These are phyloP conservation scores for Schlechtendalia chinensis DNA, from an alignment of 1,140 invertebrate species.

Conservation along the genomic window DNA sequence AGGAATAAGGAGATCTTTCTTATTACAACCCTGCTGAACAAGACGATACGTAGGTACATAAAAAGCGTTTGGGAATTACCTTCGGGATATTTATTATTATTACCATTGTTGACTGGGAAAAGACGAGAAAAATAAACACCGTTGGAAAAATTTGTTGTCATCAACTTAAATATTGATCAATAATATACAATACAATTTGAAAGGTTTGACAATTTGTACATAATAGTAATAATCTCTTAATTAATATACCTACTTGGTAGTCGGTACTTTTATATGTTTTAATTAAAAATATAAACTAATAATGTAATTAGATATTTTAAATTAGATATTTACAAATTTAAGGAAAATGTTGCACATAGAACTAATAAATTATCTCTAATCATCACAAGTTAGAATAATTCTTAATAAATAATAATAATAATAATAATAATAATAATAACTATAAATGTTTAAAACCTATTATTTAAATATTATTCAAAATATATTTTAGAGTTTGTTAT, in stretches of 20 bases:
- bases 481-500: too few relatives aligned
- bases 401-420: too few relatives aligned
- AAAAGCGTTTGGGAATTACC: conserved; percentile 25
- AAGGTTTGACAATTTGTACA: neutral
- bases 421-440: too few relatives aligned
- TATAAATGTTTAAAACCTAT: too few relatives aligned
- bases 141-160: conserved; percentile 2
- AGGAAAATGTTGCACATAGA: too few relatives aligned
- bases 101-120: conserved; percentile 34
- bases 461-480: too few relatives aligned
- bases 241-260: neutral
- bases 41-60: conserved; percentile 23
- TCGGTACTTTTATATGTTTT: neutral
- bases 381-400: too few relatives aligned
- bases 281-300: too few relatives aligned
- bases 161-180: conserved; percentile 21
- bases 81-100: conserved; percentile 37
- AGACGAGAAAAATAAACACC: conserved; percentile 14
- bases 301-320: too few relatives aligned
- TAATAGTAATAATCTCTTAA: neutral
- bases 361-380: too few relatives aligned
- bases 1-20: neutral
- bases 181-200: neutral
- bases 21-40: conserved; percentile 9
- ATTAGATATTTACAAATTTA: too few relatives aligned